These are phyloP conservation scores for Anolis carolinensis DNA, from an alignment of 2,113 vertebrate genomes.

Conservation along the genomic window DNA sequence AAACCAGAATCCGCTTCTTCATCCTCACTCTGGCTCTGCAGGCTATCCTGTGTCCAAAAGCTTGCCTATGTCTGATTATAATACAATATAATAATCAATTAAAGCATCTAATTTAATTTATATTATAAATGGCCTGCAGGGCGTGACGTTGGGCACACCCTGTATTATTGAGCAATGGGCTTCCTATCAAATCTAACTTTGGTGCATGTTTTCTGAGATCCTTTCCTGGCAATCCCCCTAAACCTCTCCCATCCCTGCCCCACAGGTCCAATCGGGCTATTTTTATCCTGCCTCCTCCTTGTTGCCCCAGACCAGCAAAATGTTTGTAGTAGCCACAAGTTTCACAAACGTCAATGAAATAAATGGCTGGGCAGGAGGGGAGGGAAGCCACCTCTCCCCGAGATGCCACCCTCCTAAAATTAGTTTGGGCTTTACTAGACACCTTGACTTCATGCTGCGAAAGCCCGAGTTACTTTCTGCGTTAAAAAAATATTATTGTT, in stretches of 20 bases:
- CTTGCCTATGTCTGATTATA: no score
- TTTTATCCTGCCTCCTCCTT: slow-evolving; percentile 23
- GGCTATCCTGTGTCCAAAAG: no score
- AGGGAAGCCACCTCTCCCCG: slow-evolving; percentile 45
- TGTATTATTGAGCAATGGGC: no score
- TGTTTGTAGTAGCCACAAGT: slow-evolving; percentile 19
- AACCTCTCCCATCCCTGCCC: background rate
- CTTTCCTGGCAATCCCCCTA: background rate
- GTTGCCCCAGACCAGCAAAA: slow-evolving; percentile 33
- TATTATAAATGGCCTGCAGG: no score
- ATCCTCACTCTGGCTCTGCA: no score
- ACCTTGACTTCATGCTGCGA: slow-evolving; percentile 45
- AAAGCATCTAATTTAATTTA: no score
- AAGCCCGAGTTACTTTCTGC: slow-evolving; percentile 59
- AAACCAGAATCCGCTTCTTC: no score
- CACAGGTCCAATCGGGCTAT: background rate
- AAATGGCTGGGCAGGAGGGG: slow-evolving; percentile 13
- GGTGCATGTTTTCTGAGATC: background rate
- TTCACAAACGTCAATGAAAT: slow-evolving; percentile 42
- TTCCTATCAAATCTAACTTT: no score
- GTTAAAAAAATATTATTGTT: slow-evolving; percentile 72
- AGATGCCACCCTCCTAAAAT: slow-evolving; percentile 57
- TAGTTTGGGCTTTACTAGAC: slow-evolving; percentile 53
- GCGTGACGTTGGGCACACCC: no score
- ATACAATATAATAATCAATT: no score